A percentile compares a stretch with the other conserved stretches of the same genome.
phyloP scores from a whole-genome alignment of 2,797 vertebrate genomes.

The Apogon hyalosoma region DNA sequence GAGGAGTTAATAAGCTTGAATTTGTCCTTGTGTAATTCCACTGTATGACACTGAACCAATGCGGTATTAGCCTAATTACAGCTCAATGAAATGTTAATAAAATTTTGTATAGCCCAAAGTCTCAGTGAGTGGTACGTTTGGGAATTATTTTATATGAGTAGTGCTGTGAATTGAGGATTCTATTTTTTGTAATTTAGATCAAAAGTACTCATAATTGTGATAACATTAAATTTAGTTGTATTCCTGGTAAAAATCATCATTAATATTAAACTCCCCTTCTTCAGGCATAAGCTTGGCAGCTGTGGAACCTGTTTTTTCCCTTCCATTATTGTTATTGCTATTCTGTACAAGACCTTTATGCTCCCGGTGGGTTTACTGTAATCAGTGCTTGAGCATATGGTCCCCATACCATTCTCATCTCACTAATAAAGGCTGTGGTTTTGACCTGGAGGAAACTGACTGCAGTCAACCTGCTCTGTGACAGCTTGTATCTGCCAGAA shows the following conservation, averaged over 20 bases:
- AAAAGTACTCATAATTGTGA: constrained; percentile 16
- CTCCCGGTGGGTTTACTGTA: constrained; percentile 59
- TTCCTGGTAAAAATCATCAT: constrained; percentile 13
- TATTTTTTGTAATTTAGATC: constrained; percentile 36
- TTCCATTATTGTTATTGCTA: constrained; percentile 36
- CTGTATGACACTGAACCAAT: constrained; percentile 51
- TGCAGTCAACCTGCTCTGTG: constrained; percentile 31
- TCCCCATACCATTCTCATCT: constrained; percentile 50
- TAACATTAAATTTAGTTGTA: constrained; percentile 14
- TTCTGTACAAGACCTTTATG: constrained; percentile 44
- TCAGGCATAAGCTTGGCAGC: constrained; percentile 22
- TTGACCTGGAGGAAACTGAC: constrained; percentile 55
- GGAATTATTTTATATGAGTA: constrained; percentile 55
- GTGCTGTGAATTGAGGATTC: constrained; percentile 30
- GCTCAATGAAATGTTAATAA: constrained; percentile 56
- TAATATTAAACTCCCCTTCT: constrained; percentile 33
- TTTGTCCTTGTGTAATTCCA: constrained; percentile 42
- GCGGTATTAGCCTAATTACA: constrained; percentile 59
- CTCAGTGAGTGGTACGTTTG: constrained; percentile 40
- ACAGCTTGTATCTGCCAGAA: constrained; percentile 44
- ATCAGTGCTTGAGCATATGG: constrained; percentile 64
- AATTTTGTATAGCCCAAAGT: constrained; percentile 41
- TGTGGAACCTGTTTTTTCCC: constrained; percentile 14
- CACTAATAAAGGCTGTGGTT: constrained; percentile 47
- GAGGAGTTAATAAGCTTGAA: constrained; percentile 46